Evolutionary conservation across 2,888 invertebrate species (phyloP).

Genomic region (Trichacis sp.): DNA sequence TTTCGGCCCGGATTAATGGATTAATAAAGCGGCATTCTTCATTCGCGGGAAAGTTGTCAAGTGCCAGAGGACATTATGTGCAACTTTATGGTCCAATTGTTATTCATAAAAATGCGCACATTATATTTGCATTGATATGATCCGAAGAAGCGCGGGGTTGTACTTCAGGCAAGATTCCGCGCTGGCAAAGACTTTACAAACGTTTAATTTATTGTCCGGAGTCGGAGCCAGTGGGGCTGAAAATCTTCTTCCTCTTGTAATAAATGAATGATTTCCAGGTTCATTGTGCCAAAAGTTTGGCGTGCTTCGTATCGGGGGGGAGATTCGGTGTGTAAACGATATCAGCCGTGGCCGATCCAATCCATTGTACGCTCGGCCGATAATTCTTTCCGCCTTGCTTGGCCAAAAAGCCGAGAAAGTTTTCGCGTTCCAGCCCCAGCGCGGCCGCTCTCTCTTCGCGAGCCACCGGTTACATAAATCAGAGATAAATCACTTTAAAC

Average conservation of each 20-base stretch:
- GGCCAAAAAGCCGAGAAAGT: constrained; percentile 58
- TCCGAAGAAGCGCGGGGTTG: neutral
- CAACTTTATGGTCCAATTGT: neutral
- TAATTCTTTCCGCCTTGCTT: constrained; percentile 59
- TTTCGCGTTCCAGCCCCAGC: constrained; percentile 42
- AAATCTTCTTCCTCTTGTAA: constrained; percentile 31
- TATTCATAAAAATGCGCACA: neutral
- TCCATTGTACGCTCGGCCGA: constrained; percentile 55
- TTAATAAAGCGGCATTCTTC: neutral
- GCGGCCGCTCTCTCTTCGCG: constrained; percentile 38
- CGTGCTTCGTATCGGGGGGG: constrained; percentile 36
- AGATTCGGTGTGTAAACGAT: constrained; percentile 59
- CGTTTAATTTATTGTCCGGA: neutral
- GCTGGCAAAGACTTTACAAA: neutral
- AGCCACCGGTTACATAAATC: constrained; percentile 59
- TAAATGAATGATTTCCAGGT: constrained; percentile 20
- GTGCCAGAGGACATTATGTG: neutral
- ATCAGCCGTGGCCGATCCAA: constrained; percentile 51
- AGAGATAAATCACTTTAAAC: constrained; percentile 67
- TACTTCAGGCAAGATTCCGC: neutral
- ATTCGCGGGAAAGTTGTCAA: neutral
- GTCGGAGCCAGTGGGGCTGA: constrained; percentile 7
- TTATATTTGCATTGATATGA: neutral
- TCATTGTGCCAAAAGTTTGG: constrained; percentile 39
- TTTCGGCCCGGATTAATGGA: neutral